Percentiles rank a stretch among this genome's conserved stretches.
phyloP scores from a whole-genome alignment of 2,797 vertebrate genomes.

The Psittacula echo region DNA sequence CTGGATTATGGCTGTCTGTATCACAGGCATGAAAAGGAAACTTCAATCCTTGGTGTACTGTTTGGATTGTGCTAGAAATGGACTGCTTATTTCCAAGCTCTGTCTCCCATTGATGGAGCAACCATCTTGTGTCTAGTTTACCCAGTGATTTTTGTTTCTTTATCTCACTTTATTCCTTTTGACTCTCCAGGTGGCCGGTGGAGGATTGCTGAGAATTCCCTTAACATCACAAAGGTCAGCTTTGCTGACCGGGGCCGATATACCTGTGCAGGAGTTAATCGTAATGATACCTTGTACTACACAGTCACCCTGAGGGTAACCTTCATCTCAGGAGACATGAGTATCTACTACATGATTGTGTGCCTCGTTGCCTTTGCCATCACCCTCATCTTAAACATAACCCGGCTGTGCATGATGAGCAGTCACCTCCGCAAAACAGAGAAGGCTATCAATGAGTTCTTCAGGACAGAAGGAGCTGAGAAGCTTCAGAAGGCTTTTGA shows the following conservation, averaged over 20 bases:
- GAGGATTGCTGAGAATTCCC: constrained; percentile 79
- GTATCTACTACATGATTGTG: constrained; percentile 90
- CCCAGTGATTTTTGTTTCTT: neutral
- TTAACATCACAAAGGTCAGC: constrained; percentile 89
- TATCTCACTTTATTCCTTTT: constrained; percentile 39
- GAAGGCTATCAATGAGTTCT: constrained; percentile 96
- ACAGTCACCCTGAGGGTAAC: constrained; percentile 88
- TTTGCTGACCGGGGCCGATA: constrained; percentile 92
- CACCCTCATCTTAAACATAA: constrained; percentile 89
- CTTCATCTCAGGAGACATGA: constrained; percentile 88
- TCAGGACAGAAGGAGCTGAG: constrained; percentile 91
- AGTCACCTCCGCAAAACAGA: constrained; percentile 94
- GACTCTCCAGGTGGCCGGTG: constrained; percentile 84
- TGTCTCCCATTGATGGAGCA: neutral
- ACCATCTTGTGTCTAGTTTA: neutral
- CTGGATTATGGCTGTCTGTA: neutral
- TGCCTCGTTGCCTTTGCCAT: constrained; percentile 91
- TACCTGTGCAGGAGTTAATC: constrained; percentile 79
- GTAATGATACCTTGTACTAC: constrained; percentile 73
- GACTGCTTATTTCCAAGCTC: neutral
- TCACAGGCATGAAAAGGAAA: neutral
- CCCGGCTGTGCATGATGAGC: constrained; percentile 93
- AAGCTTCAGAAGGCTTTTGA: constrained; percentile 96
- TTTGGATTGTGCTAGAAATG: neutral
- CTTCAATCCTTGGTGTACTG: neutral